Evolutionary conservation across 2,797 vertebrate species (phyloP), one percentile per base, ranked within the genome.

Genomic region (Acanthis flammea): DNA sequence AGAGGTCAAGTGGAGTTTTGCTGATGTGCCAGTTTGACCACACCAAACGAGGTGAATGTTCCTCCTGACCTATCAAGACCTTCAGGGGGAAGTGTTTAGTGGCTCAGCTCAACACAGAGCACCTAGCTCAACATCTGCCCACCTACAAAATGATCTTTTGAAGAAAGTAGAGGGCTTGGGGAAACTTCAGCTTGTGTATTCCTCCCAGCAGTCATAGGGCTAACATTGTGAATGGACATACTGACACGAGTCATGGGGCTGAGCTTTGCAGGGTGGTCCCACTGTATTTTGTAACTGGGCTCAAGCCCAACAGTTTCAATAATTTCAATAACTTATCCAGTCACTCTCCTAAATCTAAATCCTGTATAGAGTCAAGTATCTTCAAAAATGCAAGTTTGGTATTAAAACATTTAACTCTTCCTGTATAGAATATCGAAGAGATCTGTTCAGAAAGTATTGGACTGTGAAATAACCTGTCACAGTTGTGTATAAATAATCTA

Each of bases 201-300:
- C 31, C 31, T 53, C 5, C 33, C 44, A 44, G 39, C 5, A 30
- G 2, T 16, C 12, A 4, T 2, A 7, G 14, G 28, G 19, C 5
- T 15, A 25, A 1, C 1, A 0, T 5, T 54, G 27, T 63, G 41
- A 42, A 12, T 9, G 27, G 41, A 3, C 10, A 15, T 15, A 5
- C 0, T 24, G n/a, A 23, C 41, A 14, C 2, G 2, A 9, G 21
- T 8, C 50, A 14, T 4, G 16, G n/a, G 22, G 60, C 19, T 68
- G 12, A 9, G 7, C 6, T 22, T 28, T 42, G 8, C 30, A 11
- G 9, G 35, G 24, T 5, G 13, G 53, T 42, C 17, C 13, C 68
- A 6, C 4, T 6, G 5, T 4, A 8, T 51, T 9, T 19, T 45
- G 3, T 16, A 37, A 33, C 7, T 45, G 31, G 27, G 12, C 2